A percentile compares a stretch with the other conserved stretches of the same genome.
phyloP scores from a whole-genome alignment of 1,140 invertebrate species.

The Andricus grossulariae region DNA sequence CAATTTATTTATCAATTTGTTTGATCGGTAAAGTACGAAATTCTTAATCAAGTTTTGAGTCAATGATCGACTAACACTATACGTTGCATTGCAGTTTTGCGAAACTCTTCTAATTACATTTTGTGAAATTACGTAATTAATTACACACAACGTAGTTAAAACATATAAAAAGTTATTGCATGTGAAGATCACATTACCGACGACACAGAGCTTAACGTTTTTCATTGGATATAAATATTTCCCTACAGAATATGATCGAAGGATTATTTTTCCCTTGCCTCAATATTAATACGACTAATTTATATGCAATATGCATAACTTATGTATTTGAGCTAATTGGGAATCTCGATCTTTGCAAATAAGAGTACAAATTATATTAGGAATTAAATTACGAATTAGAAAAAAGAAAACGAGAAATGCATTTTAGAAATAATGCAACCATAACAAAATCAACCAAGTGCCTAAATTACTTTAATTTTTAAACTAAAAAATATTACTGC shows the following conservation, averaged over 20 bases:
- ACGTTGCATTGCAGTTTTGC: not conserved
- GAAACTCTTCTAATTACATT: not conserved
- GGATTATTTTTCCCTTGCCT: not conserved
- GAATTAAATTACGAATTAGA: no score
- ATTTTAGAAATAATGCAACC: not conserved
- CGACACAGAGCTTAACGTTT: slow-evolving; percentile 13
- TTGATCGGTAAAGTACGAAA: no score
- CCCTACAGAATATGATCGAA: not conserved
- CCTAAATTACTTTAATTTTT: not conserved
- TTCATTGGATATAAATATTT: slow-evolving; percentile 6
- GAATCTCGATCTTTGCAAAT: slow-evolving; percentile 12
- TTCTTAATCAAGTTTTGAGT: no score
- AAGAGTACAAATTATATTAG: not conserved
- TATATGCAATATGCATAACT: slow-evolving; percentile 4
- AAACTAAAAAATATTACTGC: not conserved
- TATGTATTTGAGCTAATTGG: not conserved
- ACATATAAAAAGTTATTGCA: slow-evolving; percentile 20
- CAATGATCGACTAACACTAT: no score
- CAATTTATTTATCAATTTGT: no score
- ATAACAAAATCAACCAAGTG: not conserved
- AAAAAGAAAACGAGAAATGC: not conserved
- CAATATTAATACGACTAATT: slow-evolving; percentile 1
- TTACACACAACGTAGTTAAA: slow-evolving; percentile 9
- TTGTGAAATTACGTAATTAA: slow-evolving; percentile 3
- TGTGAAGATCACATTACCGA: slow-evolving; percentile 14